Base-by-base conservation (phyloP, 92 coral and sea anemone genomes). In the Phenganax marumi region DNA sequence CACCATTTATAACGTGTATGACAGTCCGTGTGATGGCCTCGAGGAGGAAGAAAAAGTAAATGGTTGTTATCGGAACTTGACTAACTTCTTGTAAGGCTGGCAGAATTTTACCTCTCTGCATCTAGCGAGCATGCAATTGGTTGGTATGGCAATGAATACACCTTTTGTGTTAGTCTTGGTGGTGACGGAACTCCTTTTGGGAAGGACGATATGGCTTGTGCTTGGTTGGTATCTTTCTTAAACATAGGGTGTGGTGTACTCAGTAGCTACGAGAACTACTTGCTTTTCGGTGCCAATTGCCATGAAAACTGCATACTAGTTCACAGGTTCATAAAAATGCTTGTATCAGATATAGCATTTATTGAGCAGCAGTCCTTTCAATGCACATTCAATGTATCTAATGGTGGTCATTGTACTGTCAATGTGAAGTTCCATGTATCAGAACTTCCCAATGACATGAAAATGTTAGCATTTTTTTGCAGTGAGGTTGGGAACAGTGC, bases 281-380 rank as follows among this genome's bases (percentile, higher is more conserved):
- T 81, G 24, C 71, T 81, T 58, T 81, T 81, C 53, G 77, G 77
- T 48, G 77, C 68, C 47, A 81, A 68, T 51, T 81, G 85, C 74
- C 57, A 58, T 62, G 85, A 81, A 64, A 81, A 39, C 52, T 81
- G 73, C 48, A 50, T 73, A 23, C 19, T 50, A 18, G 77, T 68
- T 50, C 63, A 81, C 25, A 65, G 77, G 77, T 81, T 66, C 60
- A 73, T 81, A 47, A 68, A 81, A 65, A 66, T 81, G 26, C 85
- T 81, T 68, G 49, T 68, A 51, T 55, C 76, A 19, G 85, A 68
- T 39, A 81, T 81, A 43, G 47, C 72, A 57, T 14, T 52, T 8
- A 79, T 62, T 79, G 83, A 79, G 43, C 43, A 33, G 43, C 43
- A 33, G 43, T 33, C 43, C 43, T 33, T 33, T 33, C 43, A 33